Percentiles rank a stretch among this genome's conserved stretches.
These are phyloP conservation scores for Sericinus montela DNA, from an alignment of 2,888 invertebrate genomes.

Conservation along the genomic window DNA sequence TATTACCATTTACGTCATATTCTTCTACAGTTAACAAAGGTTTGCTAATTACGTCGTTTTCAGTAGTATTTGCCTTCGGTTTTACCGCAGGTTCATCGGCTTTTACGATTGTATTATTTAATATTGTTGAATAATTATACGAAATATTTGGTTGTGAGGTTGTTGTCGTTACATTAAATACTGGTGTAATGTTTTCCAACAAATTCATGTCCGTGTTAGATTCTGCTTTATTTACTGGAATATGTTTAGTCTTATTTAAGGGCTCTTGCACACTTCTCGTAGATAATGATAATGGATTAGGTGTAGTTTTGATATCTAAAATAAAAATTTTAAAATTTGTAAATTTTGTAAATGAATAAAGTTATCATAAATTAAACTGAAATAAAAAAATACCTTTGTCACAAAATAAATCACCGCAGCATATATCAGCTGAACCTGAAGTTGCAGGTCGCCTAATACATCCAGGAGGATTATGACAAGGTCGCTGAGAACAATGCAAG, in stretches of 20 bases:
- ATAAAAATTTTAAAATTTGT: conserved; percentile 22
- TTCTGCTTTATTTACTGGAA: conserved; percentile 20
- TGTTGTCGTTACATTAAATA: background rate
- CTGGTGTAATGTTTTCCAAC: background rate
- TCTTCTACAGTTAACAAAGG: conserved; percentile 23
- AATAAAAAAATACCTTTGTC: conserved; percentile 45
- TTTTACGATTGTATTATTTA: background rate
- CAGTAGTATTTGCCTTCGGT: conserved; percentile 17
- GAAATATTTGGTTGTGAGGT: background rate
- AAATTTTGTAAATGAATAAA: too few relatives aligned
- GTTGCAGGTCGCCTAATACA: conserved; percentile 36
- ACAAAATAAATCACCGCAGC: conserved; percentile 61
- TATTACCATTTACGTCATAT: conserved; percentile 27
- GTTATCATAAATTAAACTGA: too few relatives aligned
- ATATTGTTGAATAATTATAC: background rate
- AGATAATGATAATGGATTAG: conserved; percentile 22
- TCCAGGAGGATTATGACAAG: conserved; percentile 38
- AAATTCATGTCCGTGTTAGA: background rate
- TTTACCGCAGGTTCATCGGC: background rate
- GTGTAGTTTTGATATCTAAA: conserved; percentile 44
- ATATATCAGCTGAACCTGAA: conserved; percentile 36
- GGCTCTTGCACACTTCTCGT: conserved; percentile 25
- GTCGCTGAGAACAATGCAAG: conserved; percentile 47
- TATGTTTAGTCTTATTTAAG: conserved; percentile 21
- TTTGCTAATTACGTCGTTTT: conserved; percentile 23